A percentile compares a stretch with the other conserved stretches of the same genome.
Evolutionary conservation across 2,888 invertebrate genomes (phyloP).

Genomic region (Sialis fuliginosa): DNA sequence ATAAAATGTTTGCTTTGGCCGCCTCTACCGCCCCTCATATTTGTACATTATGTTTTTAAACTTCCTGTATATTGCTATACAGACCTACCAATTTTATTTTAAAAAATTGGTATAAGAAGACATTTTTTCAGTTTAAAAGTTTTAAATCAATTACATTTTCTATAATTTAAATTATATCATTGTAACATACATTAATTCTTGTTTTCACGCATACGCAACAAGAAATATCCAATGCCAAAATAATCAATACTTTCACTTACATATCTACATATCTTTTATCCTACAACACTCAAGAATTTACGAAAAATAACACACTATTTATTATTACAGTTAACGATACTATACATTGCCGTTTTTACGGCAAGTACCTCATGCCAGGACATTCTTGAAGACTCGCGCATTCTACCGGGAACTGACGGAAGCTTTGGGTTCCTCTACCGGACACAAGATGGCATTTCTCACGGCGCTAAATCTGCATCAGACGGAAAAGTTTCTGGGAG

Average conservation of each 20-base stretch:
- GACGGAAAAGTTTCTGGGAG: slow-evolving; percentile 23
- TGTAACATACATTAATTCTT: too few relatives aligned
- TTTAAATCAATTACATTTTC: too few relatives aligned
- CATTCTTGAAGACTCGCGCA: slow-evolving; percentile 23
- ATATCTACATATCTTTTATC: too few relatives aligned
- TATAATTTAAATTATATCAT: too few relatives aligned
- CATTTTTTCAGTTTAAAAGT: too few relatives aligned
- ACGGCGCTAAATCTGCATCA: slow-evolving; percentile 22
- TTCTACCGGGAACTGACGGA: slow-evolving; percentile 23
- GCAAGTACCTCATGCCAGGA: background rate
- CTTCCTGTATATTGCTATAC: background rate
- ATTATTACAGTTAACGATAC: background rate
- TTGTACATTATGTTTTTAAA: background rate
- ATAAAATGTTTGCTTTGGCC: background rate
- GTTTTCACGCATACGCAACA: too few relatives aligned
- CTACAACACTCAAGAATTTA: background rate
- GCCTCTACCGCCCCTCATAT: too few relatives aligned
- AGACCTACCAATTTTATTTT: too few relatives aligned
- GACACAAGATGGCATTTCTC: slow-evolving; percentile 25
- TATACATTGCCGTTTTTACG: background rate
- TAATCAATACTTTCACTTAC: too few relatives aligned
- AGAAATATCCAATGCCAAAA: too few relatives aligned
- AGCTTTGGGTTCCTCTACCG: slow-evolving; percentile 25
- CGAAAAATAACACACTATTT: background rate
- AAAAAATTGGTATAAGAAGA: too few relatives aligned